Evolutionary conservation across 2,797 vertebrate species (phyloP).

Genomic region (Sebastes steindachneri): DNA sequence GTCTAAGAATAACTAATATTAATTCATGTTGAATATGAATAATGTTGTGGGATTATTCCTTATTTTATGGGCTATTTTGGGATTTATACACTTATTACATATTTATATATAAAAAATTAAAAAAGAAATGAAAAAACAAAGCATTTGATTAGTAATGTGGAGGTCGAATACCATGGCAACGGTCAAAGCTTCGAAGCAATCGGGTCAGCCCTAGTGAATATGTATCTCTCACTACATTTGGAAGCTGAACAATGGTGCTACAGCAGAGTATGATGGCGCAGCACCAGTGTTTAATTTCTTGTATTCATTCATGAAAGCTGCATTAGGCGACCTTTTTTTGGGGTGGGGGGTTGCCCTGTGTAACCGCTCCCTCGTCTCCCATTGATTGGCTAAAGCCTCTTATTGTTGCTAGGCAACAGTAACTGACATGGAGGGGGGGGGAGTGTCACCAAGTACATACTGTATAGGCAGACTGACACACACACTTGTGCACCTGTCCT

Average conservation of each 20-base stretch:
- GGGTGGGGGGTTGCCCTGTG: neutral
- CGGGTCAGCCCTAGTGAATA: too few relatives aligned
- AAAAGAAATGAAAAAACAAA: too few relatives aligned
- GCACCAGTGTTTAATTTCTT: neutral
- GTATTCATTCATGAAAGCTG: neutral
- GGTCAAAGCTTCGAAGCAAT: too few relatives aligned
- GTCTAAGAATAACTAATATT: too few relatives aligned
- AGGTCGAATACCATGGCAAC: too few relatives aligned
- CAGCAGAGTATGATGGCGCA: neutral
- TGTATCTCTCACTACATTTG: neutral
- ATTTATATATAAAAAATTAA: too few relatives aligned
- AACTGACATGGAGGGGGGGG: neutral
- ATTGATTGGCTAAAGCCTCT: neutral
- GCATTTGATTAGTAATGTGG: too few relatives aligned
- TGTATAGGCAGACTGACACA: neutral
- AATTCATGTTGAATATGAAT: too few relatives aligned
- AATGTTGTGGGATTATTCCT: too few relatives aligned
- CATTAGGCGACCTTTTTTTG: neutral
- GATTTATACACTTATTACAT: too few relatives aligned
- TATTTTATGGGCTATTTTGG: too few relatives aligned
- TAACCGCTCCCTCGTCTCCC: neutral
- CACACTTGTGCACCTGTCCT: neutral
- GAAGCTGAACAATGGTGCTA: neutral
- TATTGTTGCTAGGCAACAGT: neutral
- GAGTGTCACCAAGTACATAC: neutral